A percentile compares a stretch with the other conserved stretches of the same genome.
Conservation (phyloP, 2,113 vertebrate genomes). For the Erythrolamprus reginae region DNA sequence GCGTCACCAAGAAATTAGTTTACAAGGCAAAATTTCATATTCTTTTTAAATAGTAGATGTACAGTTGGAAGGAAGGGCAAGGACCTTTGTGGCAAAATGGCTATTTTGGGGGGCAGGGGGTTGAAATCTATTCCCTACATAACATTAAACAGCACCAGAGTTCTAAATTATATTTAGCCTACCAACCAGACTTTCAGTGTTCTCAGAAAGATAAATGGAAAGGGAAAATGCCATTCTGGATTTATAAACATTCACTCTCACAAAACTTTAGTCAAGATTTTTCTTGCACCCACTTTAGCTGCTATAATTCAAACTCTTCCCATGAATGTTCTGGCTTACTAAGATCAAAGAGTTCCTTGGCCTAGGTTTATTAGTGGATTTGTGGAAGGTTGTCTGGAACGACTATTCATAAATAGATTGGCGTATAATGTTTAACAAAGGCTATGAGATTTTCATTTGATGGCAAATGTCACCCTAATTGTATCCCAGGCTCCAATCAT, state of each 20-base stretch:
- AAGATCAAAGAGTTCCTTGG: background rate
- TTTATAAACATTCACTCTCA: background rate
- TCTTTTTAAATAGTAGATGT: background rate
- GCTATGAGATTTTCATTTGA: background rate
- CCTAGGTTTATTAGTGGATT: background rate
- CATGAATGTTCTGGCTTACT: background rate
- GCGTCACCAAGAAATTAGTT: background rate
- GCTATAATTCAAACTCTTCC: background rate
- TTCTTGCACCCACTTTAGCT: background rate
- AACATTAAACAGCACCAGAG: background rate
- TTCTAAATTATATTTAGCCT: no score
- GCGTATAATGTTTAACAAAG: background rate
- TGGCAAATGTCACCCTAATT: background rate
- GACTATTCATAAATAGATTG: background rate
- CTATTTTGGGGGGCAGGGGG: background rate
- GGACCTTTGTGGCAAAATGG: background rate
- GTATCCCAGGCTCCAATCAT: constrained; percentile 21
- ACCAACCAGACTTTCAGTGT: background rate
- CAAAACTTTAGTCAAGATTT: background rate
- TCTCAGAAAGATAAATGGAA: background rate
- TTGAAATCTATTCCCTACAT: background rate
- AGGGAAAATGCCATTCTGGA: background rate
- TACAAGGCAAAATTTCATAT: background rate
- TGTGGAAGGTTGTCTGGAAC: background rate
- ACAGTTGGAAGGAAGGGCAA: background rate